Conservation (phyloP, 30 jellyfish, hydroid and myxozoan species). For the Aurelia aurita complex sp. Pacific region DNA sequence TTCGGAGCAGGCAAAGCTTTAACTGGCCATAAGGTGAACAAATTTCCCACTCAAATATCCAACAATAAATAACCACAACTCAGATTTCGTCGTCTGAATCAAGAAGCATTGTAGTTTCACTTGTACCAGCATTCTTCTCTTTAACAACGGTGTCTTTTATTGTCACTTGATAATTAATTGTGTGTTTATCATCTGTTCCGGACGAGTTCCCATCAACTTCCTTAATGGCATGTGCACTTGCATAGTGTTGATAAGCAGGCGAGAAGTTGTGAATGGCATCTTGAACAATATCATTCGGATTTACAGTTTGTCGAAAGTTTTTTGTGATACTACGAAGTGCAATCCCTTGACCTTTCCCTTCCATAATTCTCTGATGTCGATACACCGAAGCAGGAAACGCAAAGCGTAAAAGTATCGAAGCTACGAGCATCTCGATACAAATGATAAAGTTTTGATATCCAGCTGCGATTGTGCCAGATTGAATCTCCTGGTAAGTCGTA, state of each 20-base stretch:
- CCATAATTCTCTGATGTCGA: constrained; percentile 80
- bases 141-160: constrained; percentile 60
- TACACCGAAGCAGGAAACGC: constrained; percentile 91
- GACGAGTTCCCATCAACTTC: constrained; percentile 50
- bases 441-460: constrained; percentile 92
- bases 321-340: constrained; percentile 79
- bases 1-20: no score
- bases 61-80: background rate
- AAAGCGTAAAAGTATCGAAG: constrained; percentile 81
- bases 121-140: constrained; percentile 26
- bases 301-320: constrained; percentile 84
- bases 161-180: constrained; percentile 85
- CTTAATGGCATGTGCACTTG: constrained; percentile 77
- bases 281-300: constrained; percentile 92
- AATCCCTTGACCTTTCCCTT: constrained; percentile 67
- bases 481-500: constrained; percentile 42
- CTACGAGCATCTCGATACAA: constrained; percentile 95
- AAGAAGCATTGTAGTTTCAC: constrained; percentile 56
- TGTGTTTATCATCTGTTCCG: constrained; percentile 67
- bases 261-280: constrained; percentile 96
- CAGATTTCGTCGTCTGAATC: constrained; percentile 64
- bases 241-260: constrained; percentile 94
- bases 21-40: no score
- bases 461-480: constrained; percentile 86
- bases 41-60: background rate